A percentile compares a stretch with the other conserved stretches of the same genome.
phyloP scores from a whole-genome alignment of 2,113 vertebrate species.

The Pionites leucogaster region DNA sequence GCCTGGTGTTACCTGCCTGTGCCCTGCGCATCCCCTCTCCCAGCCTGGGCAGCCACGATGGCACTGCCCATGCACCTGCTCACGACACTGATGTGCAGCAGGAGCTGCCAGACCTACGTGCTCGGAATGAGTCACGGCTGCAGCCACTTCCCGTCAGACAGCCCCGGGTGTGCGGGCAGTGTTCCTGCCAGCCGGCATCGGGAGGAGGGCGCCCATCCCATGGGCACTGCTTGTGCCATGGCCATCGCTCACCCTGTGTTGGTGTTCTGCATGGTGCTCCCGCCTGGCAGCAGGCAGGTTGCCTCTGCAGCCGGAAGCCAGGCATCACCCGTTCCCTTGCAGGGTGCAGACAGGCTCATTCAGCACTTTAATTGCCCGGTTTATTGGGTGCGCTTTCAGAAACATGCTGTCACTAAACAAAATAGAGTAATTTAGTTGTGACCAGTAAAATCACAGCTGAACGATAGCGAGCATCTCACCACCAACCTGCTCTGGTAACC shows the following conservation, averaged over 20 bases:
- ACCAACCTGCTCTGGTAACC: neutral
- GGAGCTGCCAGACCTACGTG: neutral
- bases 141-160: neutral
- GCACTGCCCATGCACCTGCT: neutral
- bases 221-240: neutral
- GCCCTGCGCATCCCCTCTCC: neutral
- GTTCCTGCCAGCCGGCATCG: too few species aligned
- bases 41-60: neutral
- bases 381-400: neutral
- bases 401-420: neutral
- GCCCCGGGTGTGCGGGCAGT: neutral
- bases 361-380: neutral
- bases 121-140: neutral
- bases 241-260: neutral
- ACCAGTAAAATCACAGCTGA: neutral
- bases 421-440: neutral
- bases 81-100: neutral
- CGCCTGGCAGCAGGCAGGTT: fast-evolving
- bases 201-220: neutral
- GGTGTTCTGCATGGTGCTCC: fast-evolving
- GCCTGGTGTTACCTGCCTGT: neutral
- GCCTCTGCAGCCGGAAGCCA: neutral
- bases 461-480: neutral
- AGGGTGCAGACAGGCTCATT: neutral
- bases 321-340: neutral